Evolutionary conservation across 1,140 invertebrate genomes (phyloP).

Genomic region (Heliconius himera): DNA sequence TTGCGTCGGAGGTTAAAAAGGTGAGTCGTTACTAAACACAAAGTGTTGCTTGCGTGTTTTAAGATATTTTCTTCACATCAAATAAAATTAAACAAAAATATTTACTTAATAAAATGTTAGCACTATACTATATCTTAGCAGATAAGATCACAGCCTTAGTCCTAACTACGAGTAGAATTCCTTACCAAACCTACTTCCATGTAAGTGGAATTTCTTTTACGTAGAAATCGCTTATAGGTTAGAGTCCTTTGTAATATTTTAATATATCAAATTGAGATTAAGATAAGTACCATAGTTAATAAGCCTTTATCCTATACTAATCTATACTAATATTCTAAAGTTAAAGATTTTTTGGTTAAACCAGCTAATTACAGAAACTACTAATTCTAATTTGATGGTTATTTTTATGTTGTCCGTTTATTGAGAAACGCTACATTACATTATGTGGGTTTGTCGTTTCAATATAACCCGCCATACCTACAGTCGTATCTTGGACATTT

Average conservation of each 20-base stretch:
- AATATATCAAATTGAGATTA: slow-evolving; percentile 18
- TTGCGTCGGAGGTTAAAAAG: background rate
- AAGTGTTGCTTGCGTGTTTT: background rate
- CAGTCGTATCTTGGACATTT: too few species aligned
- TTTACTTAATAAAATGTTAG: slow-evolving; percentile 21
- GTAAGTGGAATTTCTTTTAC: slow-evolving; percentile 17
- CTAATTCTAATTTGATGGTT: background rate
- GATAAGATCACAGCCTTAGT: slow-evolving; percentile 21
- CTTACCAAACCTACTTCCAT: background rate
- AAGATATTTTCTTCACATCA: slow-evolving; percentile 2
- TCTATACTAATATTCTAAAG: background rate
- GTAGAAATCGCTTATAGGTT: background rate
- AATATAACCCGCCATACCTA: too few species aligned
- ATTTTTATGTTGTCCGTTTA: background rate
- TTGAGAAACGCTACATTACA: background rate
- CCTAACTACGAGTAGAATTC: slow-evolving; percentile 14
- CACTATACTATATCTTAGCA: slow-evolving; percentile 12
- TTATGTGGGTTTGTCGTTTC: background rate
- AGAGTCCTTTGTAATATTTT: slow-evolving; percentile 20
- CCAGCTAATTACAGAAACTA: background rate
- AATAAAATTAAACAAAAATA: slow-evolving; percentile 7
- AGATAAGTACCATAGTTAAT: slow-evolving; percentile 13
- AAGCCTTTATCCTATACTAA: background rate
- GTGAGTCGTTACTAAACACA: background rate
- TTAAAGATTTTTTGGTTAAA: background rate